Evolutionary conservation across 2,888 invertebrate genomes (phyloP).

Genomic region (Achlya flavicornis): DNA sequence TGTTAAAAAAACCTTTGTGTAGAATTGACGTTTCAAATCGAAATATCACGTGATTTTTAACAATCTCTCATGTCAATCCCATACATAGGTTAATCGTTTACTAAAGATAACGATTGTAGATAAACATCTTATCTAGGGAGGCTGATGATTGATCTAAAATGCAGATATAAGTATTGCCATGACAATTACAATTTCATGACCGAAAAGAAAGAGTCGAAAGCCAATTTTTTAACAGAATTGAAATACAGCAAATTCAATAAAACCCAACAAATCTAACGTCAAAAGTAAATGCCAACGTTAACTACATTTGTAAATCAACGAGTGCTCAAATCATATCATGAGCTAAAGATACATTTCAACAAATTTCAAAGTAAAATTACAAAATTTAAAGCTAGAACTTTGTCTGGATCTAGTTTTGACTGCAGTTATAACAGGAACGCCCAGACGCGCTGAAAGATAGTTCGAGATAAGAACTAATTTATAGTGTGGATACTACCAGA

Average conservation of each 20-base stretch:
- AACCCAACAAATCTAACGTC: neutral
- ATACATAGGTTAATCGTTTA: no score
- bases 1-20: no score
- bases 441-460: slow-evolving; percentile 8
- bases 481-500: neutral
- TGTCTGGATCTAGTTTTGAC: slow-evolving; percentile 14
- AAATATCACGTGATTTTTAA: no score
- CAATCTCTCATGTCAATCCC: no score
- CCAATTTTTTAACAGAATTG: no score
- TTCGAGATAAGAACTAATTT: neutral
- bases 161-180: no score
- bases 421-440: slow-evolving; percentile 6
- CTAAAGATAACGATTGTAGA: no score
- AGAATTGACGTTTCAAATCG: no score
- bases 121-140: no score
- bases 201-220: no score
- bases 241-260: neutral
- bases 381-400: slow-evolving; percentile 41
- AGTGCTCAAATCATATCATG: slow-evolving; percentile 29
- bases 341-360: slow-evolving; percentile 41
- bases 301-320: slow-evolving; percentile 20
- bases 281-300: neutral
- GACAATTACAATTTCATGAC: no score
- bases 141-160: no score
- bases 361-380: slow-evolving; percentile 45